phyloP scores from a whole-genome alignment of 2,113 vertebrate species.

The Antennarius striatus region DNA sequence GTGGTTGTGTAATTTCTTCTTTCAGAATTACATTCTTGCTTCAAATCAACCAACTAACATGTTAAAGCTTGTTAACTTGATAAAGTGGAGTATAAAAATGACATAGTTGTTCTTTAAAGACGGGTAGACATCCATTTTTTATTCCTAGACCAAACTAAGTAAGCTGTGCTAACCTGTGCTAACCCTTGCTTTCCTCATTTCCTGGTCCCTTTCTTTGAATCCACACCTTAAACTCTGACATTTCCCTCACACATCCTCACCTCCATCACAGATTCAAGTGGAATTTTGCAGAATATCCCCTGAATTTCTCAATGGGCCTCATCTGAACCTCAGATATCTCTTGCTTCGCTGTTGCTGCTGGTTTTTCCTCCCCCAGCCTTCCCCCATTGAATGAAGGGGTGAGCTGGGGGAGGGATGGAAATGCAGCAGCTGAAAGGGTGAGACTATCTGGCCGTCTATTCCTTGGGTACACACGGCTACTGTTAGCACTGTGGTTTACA shows the following conservation, averaged over 20 bases:
- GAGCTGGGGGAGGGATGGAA: slow-evolving; percentile 36
- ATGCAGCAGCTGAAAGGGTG: slow-evolving; percentile 20
- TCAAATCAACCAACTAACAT: neutral
- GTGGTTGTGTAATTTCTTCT: neutral
- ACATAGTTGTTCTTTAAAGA: neutral
- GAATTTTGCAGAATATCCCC: slow-evolving; percentile 60
- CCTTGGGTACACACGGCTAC: slow-evolving; percentile 60
- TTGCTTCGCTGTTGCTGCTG: slow-evolving; percentile 35
- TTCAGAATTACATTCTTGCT: neutral
- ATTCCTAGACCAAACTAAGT: neutral
- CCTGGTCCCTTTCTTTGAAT: neutral
- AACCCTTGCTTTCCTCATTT: neutral
- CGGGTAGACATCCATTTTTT: too few relatives aligned
- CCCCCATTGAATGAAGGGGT: slow-evolving; percentile 19
- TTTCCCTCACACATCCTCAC: slow-evolving; percentile 28
- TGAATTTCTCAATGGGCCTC: slow-evolving; percentile 58
- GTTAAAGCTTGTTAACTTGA: neutral
- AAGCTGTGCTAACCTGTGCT: too few relatives aligned
- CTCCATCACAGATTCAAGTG: slow-evolving; percentile 2
- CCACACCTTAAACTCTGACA: slow-evolving; percentile 3
- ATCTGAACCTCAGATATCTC: slow-evolving; percentile 62
- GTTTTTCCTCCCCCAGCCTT: slow-evolving; percentile 29
- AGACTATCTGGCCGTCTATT: slow-evolving; percentile 27
- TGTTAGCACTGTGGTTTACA: slow-evolving; percentile 54
- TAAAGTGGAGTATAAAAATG: neutral